Conservation (phyloP, 2,888 invertebrate genomes). For the Chrysolina americana region DNA sequence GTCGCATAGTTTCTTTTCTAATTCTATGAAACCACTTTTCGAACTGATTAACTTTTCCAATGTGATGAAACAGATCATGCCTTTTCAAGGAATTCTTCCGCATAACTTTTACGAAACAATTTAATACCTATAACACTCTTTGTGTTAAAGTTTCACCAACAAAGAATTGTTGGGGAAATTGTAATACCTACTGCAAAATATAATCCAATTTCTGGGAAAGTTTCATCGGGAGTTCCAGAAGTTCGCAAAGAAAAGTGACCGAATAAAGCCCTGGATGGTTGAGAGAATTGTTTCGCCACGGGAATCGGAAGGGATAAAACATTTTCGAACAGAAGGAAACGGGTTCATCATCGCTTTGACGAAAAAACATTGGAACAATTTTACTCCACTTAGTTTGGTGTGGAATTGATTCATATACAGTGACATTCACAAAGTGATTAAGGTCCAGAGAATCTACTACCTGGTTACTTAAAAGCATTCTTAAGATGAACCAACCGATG, state of each 20-base stretch:
- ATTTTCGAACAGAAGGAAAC: constrained; percentile 15
- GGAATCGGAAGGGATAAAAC: constrained; percentile 9
- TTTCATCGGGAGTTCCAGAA: constrained; percentile 40
- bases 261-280: constrained; percentile 22
- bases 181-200: constrained; percentile 46
- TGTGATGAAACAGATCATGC: constrained; percentile 19
- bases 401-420: background rate
- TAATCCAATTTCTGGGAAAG: constrained; percentile 48
- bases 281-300: constrained; percentile 17
- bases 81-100: constrained; percentile 4
- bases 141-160: constrained; percentile 43
- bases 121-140: constrained; percentile 47
- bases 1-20: too few species aligned
- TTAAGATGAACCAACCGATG: too few species aligned
- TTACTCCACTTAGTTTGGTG: background rate
- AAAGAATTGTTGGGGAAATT: constrained; percentile 41
- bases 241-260: constrained; percentile 41
- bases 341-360: background rate
- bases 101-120: constrained; percentile 51
- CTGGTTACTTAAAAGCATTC: too few species aligned
- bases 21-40: background rate
- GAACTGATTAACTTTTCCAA: constrained; percentile 8
- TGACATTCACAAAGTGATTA: too few species aligned
- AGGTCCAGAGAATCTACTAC: too few species aligned
- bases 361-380: background rate